Evolutionary conservation across 2,797 vertebrate genomes (phyloP).

Genomic region (Selene dorsalis): DNA sequence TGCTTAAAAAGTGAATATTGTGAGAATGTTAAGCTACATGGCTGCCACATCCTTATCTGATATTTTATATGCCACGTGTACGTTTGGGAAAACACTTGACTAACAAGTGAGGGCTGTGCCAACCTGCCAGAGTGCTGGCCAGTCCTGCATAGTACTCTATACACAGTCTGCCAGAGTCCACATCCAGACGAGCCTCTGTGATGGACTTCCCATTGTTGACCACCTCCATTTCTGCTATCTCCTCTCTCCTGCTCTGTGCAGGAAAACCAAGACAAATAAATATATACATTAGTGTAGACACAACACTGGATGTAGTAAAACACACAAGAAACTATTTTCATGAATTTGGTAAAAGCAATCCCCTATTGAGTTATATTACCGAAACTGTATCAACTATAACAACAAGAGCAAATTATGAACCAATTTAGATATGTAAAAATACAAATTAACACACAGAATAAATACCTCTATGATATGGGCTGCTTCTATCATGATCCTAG

Average conservation of each 20-base stretch:
- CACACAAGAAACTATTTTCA: neutral
- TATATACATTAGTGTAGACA: neutral
- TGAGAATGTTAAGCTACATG: neutral
- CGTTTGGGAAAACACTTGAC: neutral
- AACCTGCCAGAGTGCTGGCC: constrained; percentile 89
- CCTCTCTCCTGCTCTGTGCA: constrained; percentile 86
- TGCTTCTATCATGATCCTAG: constrained; percentile 90
- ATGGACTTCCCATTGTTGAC: constrained; percentile 96
- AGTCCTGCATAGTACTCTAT: constrained; percentile 93
- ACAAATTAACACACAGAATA: neutral
- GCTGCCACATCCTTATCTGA: neutral
- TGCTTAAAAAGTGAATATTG: no score
- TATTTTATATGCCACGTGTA: neutral
- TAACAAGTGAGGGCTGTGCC: neutral
- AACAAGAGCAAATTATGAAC: neutral
- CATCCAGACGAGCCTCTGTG: constrained; percentile 91
- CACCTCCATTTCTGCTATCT: constrained; percentile 88
- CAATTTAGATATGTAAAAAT: neutral
- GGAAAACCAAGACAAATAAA: constrained; percentile 13
- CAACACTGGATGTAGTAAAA: neutral
- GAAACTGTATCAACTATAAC: neutral
- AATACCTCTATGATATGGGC: constrained; percentile 91
- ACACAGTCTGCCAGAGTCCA: constrained; percentile 90
- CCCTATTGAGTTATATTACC: neutral
- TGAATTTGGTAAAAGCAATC: neutral